Conservation (phyloP, 2,797 vertebrate genomes). For the Pangasius krempfi region DNA sequence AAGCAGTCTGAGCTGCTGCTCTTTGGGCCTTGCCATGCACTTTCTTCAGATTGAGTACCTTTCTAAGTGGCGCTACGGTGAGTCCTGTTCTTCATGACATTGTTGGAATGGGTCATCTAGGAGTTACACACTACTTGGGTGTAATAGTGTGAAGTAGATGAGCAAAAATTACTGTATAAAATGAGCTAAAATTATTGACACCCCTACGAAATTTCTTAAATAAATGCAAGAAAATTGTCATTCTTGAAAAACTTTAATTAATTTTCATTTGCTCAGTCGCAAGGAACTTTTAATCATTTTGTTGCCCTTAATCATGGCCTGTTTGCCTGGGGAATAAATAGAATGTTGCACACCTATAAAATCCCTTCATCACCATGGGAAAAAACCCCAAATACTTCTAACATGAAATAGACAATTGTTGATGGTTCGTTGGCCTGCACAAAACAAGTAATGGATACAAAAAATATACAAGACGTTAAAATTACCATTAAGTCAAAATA, state of each 20-base stretch:
- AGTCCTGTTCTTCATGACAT: neutral
- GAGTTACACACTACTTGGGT: too few relatives aligned
- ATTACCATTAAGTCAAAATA: neutral
- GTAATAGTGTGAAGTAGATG: neutral
- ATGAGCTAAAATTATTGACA: neutral
- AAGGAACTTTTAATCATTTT: neutral
- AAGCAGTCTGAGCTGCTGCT: neutral
- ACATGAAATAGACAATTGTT: neutral
- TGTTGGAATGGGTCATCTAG: neutral
- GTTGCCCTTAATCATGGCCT: neutral
- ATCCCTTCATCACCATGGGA: neutral
- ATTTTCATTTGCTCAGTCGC: too few relatives aligned
- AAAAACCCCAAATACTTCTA: neutral
- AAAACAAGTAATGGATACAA: neutral
- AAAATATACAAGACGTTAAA: neutral
- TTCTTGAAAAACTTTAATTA: too few relatives aligned
- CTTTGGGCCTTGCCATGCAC: neutral
- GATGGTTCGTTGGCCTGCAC: neutral
- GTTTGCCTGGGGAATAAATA: neutral
- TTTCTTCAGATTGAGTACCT: neutral
- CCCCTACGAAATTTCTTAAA: too few relatives aligned
- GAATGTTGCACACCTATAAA: neutral
- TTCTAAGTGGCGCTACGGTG: neutral
- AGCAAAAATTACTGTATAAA: neutral
- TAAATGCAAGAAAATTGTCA: too few relatives aligned